Evolutionary conservation across 2,888 invertebrate genomes (phyloP), one percentile per base, ranked within the genome.

Genomic region (Parnassius orleans): DNA sequence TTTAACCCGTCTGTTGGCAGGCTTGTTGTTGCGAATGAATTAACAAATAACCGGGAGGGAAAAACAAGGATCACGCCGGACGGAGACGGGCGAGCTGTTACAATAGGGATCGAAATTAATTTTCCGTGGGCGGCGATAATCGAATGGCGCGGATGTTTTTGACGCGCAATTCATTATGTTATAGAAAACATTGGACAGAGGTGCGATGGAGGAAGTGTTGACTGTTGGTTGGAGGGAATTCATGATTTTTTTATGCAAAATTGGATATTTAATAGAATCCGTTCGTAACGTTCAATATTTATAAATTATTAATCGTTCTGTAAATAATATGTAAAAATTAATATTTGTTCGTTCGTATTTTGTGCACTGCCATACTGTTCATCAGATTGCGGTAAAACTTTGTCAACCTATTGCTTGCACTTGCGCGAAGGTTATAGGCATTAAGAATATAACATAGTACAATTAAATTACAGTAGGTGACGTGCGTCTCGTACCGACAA

Each of bases 111-210:
- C 33, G 62, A 75, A 81, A 81, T 81, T 81, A 81, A 82, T 81
- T 80, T 79, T 57, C 62, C 68, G 68, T 64, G 63, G 63, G 62
- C 57, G 56, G 53, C 66, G 65, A 70, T 68, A 69, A 72, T 72
- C 70, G 70, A 63, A 66, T 67, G 67, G 48, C 57, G 67, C 79
- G 71, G 73, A 69, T 82, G 82, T n/a, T 63, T 66, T 67, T 82
- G 82, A 81, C 82, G 77, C 68, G 72, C 69, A 54, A n/a, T n/a
- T n/a, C n/a, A 77, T 81, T 77, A 75, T 65, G 71, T 65, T 73
- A 73, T 75, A 76, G 78, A 74, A 75, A 75, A 74, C 69, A 70
- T 43, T 53, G 53, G 43, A 62, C 50, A 14, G 48, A 47, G 47
- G 50, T 19, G 43, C 24, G 43, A 51, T 2, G 52, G 51, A 24